Evolutionary conservation across 2,113 vertebrate species (phyloP).

Genomic region (Chlorodrepanis virens): DNA sequence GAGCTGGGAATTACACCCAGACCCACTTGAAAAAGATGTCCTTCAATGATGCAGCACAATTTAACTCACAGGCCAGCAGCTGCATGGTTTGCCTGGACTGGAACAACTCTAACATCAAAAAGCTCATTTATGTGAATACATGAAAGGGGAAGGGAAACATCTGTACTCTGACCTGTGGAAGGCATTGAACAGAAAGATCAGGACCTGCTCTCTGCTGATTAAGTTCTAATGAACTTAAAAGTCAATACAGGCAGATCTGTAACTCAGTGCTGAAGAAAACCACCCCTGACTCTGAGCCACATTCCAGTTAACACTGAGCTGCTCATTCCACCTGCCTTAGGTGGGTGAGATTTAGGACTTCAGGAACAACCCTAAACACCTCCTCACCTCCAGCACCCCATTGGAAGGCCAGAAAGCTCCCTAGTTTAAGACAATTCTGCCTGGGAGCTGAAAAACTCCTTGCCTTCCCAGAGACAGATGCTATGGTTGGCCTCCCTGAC

Average conservation of each 20-base stretch:
- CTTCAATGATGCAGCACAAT: background rate
- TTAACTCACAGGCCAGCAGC: background rate
- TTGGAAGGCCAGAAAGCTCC: background rate
- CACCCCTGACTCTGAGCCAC: background rate
- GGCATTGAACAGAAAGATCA: background rate
- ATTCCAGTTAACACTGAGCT: background rate
- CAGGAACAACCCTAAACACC: background rate
- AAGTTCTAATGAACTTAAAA: background rate
- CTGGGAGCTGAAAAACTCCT: background rate
- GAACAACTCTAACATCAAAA: background rate
- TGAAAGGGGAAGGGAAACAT: background rate
- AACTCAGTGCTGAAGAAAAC: background rate
- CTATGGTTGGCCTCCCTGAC: background rate
- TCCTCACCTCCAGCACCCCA: background rate
- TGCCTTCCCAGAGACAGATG: background rate
- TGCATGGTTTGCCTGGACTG: background rate
- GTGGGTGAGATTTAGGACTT: background rate
- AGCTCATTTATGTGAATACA: background rate
- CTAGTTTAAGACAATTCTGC: background rate
- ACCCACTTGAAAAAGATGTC: background rate
- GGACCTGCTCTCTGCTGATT: background rate
- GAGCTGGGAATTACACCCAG: background rate
- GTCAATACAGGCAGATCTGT: background rate
- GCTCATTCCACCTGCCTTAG: background rate
- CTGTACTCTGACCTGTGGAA: background rate